These are phyloP conservation scores for Etheostoma perlongum DNA, from an alignment of 2,797 vertebrate genomes.

Conservation along the genomic window DNA sequence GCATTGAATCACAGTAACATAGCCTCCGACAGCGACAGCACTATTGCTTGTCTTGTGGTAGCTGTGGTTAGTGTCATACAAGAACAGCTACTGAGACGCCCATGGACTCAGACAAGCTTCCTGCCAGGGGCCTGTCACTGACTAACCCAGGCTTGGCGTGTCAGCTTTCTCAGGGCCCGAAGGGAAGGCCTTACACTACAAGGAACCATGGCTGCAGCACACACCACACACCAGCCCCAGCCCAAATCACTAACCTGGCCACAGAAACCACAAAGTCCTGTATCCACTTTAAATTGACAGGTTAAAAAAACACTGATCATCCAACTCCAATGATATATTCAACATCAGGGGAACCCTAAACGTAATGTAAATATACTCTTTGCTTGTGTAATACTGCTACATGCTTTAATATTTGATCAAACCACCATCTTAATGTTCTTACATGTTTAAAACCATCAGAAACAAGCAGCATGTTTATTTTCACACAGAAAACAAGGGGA, in stretches of 20 bases:
- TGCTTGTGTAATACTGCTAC: slow-evolving; percentile 40
- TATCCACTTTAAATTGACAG: slow-evolving; percentile 69
- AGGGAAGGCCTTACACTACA: slow-evolving; percentile 68
- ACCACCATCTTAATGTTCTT: slow-evolving; percentile 34
- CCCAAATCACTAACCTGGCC: slow-evolving; percentile 63
- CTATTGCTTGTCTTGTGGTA: slow-evolving; percentile 72
- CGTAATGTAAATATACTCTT: slow-evolving; percentile 37
- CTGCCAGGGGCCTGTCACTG: slow-evolving; percentile 68
- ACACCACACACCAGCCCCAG: slow-evolving; percentile 45
- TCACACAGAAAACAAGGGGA: slow-evolving; percentile 19
- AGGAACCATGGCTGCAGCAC: slow-evolving; percentile 55
- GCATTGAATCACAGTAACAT: slow-evolving; percentile 52
- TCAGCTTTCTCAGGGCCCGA: slow-evolving; percentile 71
- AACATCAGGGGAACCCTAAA: slow-evolving; percentile 58
- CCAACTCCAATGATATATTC: slow-evolving; percentile 71
- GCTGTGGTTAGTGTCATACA: slow-evolving; percentile 79
- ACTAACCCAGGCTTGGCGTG: slow-evolving; percentile 69
- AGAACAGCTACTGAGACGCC: slow-evolving; percentile 73
- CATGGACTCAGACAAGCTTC: slow-evolving; percentile 63
- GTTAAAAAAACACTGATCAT: slow-evolving; percentile 59
- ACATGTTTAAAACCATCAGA: slow-evolving; percentile 27
- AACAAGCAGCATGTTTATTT: slow-evolving; percentile 49
- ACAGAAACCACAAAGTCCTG: slow-evolving; percentile 69
- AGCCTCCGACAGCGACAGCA: slow-evolving; percentile 58
- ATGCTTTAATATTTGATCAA: slow-evolving; percentile 44